These are phyloP conservation scores for Sturmia bella DNA, from an alignment of 2,888 invertebrate genomes.

Conservation along the genomic window DNA sequence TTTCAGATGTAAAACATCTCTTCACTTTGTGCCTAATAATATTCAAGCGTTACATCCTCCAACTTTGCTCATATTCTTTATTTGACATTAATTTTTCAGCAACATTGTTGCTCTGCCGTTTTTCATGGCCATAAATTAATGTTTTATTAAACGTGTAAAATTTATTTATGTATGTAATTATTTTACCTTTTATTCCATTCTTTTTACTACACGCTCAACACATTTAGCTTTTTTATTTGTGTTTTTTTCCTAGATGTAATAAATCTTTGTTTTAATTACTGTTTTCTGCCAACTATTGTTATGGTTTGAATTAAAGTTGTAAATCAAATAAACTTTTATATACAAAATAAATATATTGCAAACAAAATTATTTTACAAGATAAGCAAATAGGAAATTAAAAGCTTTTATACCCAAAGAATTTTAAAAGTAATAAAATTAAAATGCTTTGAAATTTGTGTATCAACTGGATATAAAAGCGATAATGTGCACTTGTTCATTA, in stretches of 20 bases:
- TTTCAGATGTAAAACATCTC: too few species aligned
- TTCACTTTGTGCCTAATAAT: too few species aligned
- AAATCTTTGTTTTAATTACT: slow-evolving; percentile 60
- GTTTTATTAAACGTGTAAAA: slow-evolving; percentile 42
- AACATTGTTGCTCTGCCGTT: slow-evolving; percentile 52
- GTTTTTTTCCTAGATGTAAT: slow-evolving; percentile 25
- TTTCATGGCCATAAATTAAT: slow-evolving; percentile 57
- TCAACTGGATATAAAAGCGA: too few species aligned
- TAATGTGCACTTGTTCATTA: too few species aligned
- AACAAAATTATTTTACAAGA: background rate
- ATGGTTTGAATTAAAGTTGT: slow-evolving; percentile 54
- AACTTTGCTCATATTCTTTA: background rate
- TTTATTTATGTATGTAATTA: slow-evolving; percentile 61
- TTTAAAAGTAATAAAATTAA: background rate
- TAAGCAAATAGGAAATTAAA: background rate
- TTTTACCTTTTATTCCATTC: slow-evolving; percentile 36
- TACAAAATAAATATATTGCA: background rate
- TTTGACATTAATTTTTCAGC: slow-evolving; percentile 14
- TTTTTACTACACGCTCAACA: slow-evolving; percentile 10
- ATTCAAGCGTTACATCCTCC: background rate
- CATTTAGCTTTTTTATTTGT: background rate
- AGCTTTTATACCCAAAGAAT: background rate
- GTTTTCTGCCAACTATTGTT: slow-evolving; percentile 54
- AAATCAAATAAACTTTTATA: slow-evolving; percentile 52
- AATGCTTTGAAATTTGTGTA: too few species aligned